Evolutionary conservation across 2,888 invertebrate species (phyloP), one percentile per base, ranked within the genome.

Genomic region (Rhingia rostrata): DNA sequence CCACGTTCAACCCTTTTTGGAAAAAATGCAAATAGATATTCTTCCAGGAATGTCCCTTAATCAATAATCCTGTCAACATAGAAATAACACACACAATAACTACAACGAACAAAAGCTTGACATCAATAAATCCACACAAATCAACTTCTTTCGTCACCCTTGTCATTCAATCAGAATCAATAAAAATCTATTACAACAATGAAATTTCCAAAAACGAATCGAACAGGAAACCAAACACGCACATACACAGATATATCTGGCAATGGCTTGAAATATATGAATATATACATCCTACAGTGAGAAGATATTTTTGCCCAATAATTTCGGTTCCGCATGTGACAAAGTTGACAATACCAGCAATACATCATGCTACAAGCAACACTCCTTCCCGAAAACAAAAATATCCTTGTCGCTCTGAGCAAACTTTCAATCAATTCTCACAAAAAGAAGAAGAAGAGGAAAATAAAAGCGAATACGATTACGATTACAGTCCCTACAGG

Each of bases 51-150:
- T 60, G 30, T 22, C 30, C 37, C 51, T 58, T 66, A 79, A 83
- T 83, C 74, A 84, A 84, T 84, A 84, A 74, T 80, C 69, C 84
- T 84, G 84, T 84, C 84, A 70, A 80, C 84, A 84, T 43, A 45
- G 39, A 77, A 77, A 58, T 60, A 60, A 80, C 66, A 61, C 56
- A 10, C 53, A 33, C 14, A 4, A n/a, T 7, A 35, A 47, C 56
- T 64, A 39, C 4, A 10, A 56, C 63, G 58, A 63, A 67, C 67
- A 53, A 47, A 51, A 39, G 70, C 4, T 45, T 70, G 64, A 43
- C 80, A 60, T 45, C 74, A 84, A 75, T 75, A 79, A 84, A 84
- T 75, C 74, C 32, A 54, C 60, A 80, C 45, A 74, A 74, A 75
- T 64, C 64, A 84, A 84, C 64, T 64, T 53, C 39, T 54, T 9